A percentile compares a stretch with the other conserved stretches of the same genome.
Conservation (phyloP, 2,113 vertebrate species). For the Vombatus ursinus region DNA sequence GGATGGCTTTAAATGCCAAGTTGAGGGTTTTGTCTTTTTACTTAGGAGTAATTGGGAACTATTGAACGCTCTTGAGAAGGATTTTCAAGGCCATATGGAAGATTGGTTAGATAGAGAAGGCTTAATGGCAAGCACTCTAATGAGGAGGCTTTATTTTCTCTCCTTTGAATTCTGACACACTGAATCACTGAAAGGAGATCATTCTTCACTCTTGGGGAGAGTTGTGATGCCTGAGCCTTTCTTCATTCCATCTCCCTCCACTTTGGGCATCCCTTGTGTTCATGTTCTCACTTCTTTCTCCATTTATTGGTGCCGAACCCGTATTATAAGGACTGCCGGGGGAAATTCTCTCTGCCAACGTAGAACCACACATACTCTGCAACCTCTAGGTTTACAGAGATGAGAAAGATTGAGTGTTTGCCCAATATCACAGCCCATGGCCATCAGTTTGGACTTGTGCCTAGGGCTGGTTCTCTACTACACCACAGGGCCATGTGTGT, state of each 20-base stretch:
- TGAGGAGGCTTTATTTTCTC: not conserved
- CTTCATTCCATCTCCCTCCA: not conserved
- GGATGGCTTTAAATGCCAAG: not conserved
- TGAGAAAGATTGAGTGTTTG: not conserved
- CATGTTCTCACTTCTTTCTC: not conserved
- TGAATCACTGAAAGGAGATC: not conserved
- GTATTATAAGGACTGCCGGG: not conserved
- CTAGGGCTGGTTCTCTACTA: not conserved
- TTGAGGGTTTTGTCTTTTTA: not conserved
- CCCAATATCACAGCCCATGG: not conserved
- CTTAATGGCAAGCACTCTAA: not conserved
- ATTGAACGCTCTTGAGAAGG: not conserved
- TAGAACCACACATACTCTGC: not conserved
- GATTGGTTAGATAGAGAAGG: not conserved
- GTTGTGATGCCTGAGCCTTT: not conserved
- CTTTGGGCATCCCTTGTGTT: not conserved
- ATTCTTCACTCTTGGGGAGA: not conserved
- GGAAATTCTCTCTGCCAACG: not conserved
- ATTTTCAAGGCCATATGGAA: not conserved
- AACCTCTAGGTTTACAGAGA: not conserved
- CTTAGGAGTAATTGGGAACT: not conserved
- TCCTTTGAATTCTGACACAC: not conserved
- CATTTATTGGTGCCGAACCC: not conserved
- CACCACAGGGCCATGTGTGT: not conserved
- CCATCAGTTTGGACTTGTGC: not conserved